Evolutionary conservation across 2,888 invertebrate species (phyloP).

Genomic region (Sympetrum striolatum): DNA sequence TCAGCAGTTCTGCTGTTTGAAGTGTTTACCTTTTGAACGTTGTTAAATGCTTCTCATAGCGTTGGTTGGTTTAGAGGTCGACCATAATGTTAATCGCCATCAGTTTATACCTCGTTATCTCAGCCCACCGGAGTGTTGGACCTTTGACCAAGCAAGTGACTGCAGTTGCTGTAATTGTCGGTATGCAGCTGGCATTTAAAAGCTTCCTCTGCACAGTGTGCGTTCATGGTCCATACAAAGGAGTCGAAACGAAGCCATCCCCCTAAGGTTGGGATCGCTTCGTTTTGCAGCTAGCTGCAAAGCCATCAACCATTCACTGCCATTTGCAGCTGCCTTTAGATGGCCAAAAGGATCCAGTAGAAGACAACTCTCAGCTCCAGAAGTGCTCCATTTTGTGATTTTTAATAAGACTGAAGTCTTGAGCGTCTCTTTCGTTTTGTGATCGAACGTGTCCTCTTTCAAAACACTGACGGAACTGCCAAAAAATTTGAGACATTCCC

Average conservation of each 20-base stretch:
- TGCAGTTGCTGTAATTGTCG: too few species aligned
- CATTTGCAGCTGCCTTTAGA: slow-evolving; percentile 7
- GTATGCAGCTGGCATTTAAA: too few species aligned
- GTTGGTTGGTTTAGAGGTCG: too few species aligned
- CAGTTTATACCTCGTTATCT: neutral
- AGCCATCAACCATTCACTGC: slow-evolving; percentile 18
- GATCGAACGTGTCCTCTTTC: neutral
- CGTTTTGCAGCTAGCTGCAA: neutral
- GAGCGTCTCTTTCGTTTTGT: slow-evolving; percentile 4
- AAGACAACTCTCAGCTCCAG: neutral
- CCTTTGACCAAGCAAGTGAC: neutral
- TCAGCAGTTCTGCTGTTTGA: too few species aligned
- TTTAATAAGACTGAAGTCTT: slow-evolving; percentile 36
- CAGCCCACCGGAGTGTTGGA: neutral
- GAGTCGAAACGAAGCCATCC: too few species aligned
- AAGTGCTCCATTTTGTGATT: slow-evolving; percentile 32
- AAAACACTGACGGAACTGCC: neutral
- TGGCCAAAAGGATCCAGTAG: neutral
- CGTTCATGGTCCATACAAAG: too few species aligned
- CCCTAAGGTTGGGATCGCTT: too few species aligned
- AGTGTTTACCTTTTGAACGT: too few species aligned
- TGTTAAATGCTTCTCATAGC: too few species aligned
- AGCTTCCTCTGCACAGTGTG: too few species aligned
- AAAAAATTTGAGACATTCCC: slow-evolving; percentile 15
- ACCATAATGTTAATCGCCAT: too few species aligned